A percentile compares a stretch with the other conserved stretches of the same genome.
These are phyloP conservation scores for Gadopsis marmoratus DNA, from an alignment of 2,797 vertebrate genomes.

Conservation along the genomic window DNA sequence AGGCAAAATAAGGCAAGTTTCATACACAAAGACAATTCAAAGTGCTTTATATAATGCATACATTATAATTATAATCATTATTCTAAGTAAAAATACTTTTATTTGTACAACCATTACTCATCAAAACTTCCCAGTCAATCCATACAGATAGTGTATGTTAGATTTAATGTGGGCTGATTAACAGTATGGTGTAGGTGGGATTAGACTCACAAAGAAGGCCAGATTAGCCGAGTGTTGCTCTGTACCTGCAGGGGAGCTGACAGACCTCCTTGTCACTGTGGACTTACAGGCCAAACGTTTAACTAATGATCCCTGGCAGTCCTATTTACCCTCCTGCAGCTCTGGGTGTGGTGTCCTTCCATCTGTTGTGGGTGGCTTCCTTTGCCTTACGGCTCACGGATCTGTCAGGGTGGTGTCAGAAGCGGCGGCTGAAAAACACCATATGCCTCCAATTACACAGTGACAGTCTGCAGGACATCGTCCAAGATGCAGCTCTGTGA, in stretches of 20 bases:
- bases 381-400: conserved; percentile 57
- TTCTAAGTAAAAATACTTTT: background rate
- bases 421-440: conserved; percentile 46
- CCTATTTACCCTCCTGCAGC: conserved; percentile 67
- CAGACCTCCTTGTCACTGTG: conserved; percentile 39
- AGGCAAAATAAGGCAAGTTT: background rate
- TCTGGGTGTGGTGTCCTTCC: conserved; percentile 75
- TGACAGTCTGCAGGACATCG: conserved; percentile 43
- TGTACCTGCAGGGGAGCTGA: conserved; percentile 33
- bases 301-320: conserved; percentile 54
- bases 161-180: conserved; percentile 50
- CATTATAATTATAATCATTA: no score
- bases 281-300: conserved; percentile 54
- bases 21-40: background rate
- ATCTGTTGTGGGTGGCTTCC: conserved; percentile 62
- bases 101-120: background rate
- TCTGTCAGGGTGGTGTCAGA: conserved; percentile 63
- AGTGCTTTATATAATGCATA: background rate
- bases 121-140: background rate
- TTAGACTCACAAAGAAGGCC: conserved; percentile 48
- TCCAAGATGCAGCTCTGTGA: conserved; percentile 31
- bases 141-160: background rate
- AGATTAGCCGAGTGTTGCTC: conserved; percentile 62
- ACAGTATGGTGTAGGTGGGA: conserved; percentile 38
- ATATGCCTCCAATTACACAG: conserved; percentile 60